Conservation (phyloP, 1,140 invertebrate species). For the Phenacoccus solenopsis region DNA sequence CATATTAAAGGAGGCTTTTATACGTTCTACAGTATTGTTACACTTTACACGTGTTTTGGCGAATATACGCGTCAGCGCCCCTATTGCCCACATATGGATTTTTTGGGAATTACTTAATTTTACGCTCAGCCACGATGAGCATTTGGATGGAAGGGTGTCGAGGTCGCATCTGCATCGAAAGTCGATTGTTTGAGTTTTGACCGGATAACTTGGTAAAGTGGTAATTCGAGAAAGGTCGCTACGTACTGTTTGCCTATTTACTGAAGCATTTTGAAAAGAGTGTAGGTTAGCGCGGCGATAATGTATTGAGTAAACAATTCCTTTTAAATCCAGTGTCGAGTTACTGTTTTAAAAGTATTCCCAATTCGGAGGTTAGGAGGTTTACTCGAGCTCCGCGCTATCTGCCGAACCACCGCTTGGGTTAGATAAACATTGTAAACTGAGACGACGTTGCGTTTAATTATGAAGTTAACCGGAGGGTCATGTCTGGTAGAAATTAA, state of each 20-base stretch:
- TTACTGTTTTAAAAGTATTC: constrained; percentile 5
- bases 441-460: neutral
- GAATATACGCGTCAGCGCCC: neutral
- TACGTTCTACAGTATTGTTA: neutral
- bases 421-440: constrained; percentile 3
- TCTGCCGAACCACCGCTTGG: neutral
- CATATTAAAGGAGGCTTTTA: neutral
- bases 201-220: neutral
- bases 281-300: neutral
- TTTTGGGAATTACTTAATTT: neutral
- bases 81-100: neutral
- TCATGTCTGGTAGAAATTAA: neutral
- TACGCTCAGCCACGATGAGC: neutral
- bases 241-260: neutral
- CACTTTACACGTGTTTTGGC: neutral
- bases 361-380: neutral
- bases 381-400: neutral
- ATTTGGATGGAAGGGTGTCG: neutral
- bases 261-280: constrained; percentile 6
- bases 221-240: neutral
- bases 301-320: constrained; percentile 6
- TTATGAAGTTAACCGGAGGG: constrained; percentile 1
- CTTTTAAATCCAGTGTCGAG: constrained; percentile 14
- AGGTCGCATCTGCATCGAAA: neutral
- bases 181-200: neutral